Evolutionary conservation across 2,888 invertebrate genomes (phyloP), one percentile per base, ranked within the genome.

Genomic region (Aporophyla nigra): DNA sequence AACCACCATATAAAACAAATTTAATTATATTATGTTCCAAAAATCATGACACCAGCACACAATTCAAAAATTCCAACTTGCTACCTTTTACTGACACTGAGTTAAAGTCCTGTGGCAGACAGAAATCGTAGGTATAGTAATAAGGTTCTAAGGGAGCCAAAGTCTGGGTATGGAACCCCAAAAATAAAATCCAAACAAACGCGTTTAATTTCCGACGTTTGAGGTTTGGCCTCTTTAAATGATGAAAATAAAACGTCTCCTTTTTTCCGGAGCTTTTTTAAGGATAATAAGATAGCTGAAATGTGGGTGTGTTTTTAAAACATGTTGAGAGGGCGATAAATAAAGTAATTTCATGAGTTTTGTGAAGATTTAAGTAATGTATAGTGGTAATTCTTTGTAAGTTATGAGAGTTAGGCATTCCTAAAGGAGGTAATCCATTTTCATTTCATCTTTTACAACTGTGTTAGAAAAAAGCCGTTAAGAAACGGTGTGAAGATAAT

Each of bases 121-220:
- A 33, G 12, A 27, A 19, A 65, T 65, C 1, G 24, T 69, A 51
- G 24, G 19, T n/a, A n/a, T n/a, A 66, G 12, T 21, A 33, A 49
- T 16, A 67, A 19, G 49, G 33, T 40, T 1, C n/a, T 27, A 27
- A n/a, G n/a, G 19, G 19, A 5, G 19, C n/a, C 10, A 10, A 5
- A 56, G 3, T 56, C 10, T 7, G 0, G 2, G 0, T 24, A 74
- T 54, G 59, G 79, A 82, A 82, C 83, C 65, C 83, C 16, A 82
- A 82, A 82, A 69, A 69, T 65, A 69, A 82, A 83, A 76, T 66
- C 74, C 61, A 56, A 67, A 74, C 76, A 66, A 69, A 27, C 68
- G 58, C 73, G 10, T 72, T 87, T 87, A 85, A 87, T 87, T 80
- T 86, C 83, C 77, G 85, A 76, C 75, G 63, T 85, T 70, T 79